Evolutionary conservation across 2,797 vertebrate genomes (phyloP).

Genomic region (Enteromius treurensis): DNA sequence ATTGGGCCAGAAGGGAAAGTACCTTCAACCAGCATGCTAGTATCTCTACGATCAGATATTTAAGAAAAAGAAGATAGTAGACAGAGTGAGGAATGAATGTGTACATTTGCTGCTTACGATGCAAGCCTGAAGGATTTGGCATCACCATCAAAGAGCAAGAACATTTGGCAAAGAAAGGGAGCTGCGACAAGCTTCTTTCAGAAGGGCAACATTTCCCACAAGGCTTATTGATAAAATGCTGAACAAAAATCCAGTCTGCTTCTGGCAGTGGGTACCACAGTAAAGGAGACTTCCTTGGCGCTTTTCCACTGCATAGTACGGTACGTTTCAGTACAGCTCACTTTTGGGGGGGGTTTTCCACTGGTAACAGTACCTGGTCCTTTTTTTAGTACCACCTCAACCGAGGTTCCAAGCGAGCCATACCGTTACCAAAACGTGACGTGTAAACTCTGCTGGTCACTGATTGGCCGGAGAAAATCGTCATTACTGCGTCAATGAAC

Average conservation of each 20-base stretch:
- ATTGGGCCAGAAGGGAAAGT: not conserved
- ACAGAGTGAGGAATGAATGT: not conserved
- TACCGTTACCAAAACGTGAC: too few relatives aligned
- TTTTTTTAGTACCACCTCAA: too few relatives aligned
- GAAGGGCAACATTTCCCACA: slow-evolving; percentile 40
- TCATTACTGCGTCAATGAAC: too few relatives aligned
- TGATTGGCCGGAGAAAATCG: too few relatives aligned
- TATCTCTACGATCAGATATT: not conserved
- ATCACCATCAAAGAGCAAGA: not conserved
- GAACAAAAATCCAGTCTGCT: not conserved
- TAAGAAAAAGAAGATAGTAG: slow-evolving; percentile 16
- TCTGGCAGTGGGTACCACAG: too few relatives aligned
- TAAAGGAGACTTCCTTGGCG: too few relatives aligned
- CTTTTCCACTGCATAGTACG: too few relatives aligned
- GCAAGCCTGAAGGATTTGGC: slow-evolving; percentile 11
- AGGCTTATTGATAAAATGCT: slow-evolving; percentile 24
- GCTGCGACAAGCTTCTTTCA: slow-evolving; percentile 26
- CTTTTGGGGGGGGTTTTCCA: too few relatives aligned
- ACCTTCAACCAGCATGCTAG: not conserved
- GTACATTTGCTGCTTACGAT: not conserved
- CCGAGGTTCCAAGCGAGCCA: too few relatives aligned
- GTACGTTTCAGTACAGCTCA: too few relatives aligned
- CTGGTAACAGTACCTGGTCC: too few relatives aligned
- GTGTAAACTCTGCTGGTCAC: too few relatives aligned
- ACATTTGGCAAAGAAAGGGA: not conserved